Base-by-base conservation (phyloP, 2,113 vertebrate genomes). In the Poicephalus meyeri region DNA sequence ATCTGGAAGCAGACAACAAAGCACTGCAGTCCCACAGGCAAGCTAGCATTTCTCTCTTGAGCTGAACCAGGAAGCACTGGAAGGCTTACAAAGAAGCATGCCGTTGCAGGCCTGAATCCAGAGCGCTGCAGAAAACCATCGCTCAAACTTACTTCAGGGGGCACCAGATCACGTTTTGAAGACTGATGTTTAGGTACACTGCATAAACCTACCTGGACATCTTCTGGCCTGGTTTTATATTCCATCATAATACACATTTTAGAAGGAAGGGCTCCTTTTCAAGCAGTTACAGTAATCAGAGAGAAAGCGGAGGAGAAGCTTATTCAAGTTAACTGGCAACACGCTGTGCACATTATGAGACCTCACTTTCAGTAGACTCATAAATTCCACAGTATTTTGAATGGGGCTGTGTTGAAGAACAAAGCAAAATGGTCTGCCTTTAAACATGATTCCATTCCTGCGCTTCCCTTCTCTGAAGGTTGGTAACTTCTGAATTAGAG, bases 1-100 rank as follows among this genome's bases (percentile, higher is more conserved):
- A 96, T 96, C 91, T 97, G 95, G 95, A 92, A 95, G 70, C 6
- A 3, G 89, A 96, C 86, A 95, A 95, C 93, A 96, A 96, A 97
- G 94, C 33, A 1, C 16, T 79, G 61, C 53, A 63, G 81, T 76
- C 86, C 80, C 91, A 53, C 83, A 58, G 91, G 88, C 90, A 50
- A 74, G 39, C 16, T 4, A 90, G 52, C 83, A 61, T 94, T 95
- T 94, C 47, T 94, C 69, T 89, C 88, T 94, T 64, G 80, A 93
- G 39, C 65, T 69, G 83, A 91, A 84, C 52, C 47, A 53, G 86
- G 90, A 72, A 89, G 56, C 52, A n/a, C 88, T 86, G 96, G 83
- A 93, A 91, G 66, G 77, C 92, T 92, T 69, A 86, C 86, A 93
- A 49, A 84, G 80, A 68, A 15, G 7, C 35, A 0, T 12, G 85